Evolutionary conservation across 2,113 vertebrate genomes (phyloP).

Genomic region (Saccopteryx leptura): DNA sequence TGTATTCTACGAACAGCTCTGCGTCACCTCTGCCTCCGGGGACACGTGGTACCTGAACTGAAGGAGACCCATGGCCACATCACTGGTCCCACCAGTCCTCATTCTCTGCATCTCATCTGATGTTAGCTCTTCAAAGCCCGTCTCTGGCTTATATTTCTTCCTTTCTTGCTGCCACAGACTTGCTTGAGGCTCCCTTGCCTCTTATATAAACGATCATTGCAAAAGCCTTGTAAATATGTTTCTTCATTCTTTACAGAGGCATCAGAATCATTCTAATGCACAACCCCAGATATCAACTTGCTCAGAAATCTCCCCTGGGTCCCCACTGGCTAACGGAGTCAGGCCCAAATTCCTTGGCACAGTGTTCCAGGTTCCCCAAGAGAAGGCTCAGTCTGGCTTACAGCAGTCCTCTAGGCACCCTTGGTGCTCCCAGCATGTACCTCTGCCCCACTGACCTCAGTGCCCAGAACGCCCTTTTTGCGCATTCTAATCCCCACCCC

Average conservation of each 20-base stretch:
- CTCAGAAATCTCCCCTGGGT: background rate
- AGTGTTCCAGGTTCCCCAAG: background rate
- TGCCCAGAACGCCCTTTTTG: background rate
- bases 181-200: background rate
- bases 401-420: background rate
- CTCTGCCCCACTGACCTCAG: background rate
- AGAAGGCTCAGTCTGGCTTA: background rate
- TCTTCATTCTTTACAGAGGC: background rate
- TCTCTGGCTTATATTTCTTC: background rate
- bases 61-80: rapidly evolving
- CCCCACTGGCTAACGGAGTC: background rate
- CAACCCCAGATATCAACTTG: background rate
- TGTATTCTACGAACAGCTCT: background rate
- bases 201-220: background rate
- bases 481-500: background rate
- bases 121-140: background rate
- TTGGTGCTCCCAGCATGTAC: too few relatives aligned
- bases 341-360: background rate
- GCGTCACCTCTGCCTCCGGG: background rate
- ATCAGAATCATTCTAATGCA: background rate
- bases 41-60: background rate
- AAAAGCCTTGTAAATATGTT: background rate
- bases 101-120: background rate
- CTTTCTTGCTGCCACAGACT: background rate
- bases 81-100: background rate